Evolutionary conservation across 2,888 invertebrate species (phyloP), one percentile per base, ranked within the genome.

Genomic region (Antheraea assamensis): DNA sequence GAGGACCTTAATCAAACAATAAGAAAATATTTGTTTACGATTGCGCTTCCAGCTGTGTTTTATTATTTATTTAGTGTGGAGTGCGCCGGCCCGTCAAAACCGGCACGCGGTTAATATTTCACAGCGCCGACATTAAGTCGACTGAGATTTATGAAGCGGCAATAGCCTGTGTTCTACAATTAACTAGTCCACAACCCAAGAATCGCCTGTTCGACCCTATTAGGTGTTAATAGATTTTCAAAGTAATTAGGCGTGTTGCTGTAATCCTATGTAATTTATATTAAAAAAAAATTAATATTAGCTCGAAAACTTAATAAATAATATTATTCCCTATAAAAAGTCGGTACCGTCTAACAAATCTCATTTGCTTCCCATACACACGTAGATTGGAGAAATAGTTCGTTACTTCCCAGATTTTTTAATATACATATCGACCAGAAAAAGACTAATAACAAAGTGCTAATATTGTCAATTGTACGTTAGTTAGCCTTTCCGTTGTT

Each of bases 91-190:
- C 88, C 92, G 92, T 93, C 94, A 92, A 90, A 91, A 90, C 87
- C 87, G 88, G 90, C 88, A 86, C 86, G 92, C 87, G 90, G 92
- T 92, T 93, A 93, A 93, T 93, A 93, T 93, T 93, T 93, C 92
- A 93, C 90, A 82, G 83, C 80, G 90, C 88, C 87, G 92, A 91
- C 92, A 90, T 87, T 92, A 92, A 92, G 92, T 91, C 90, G 92
- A 92, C 92, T 85, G 82, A 88, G 92, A 92, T 92, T 92, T 92
- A 92, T 92, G 90, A 83, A 79, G 83, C 87, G 82, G 85, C 85
- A 84, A 89, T 88, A 83, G 88, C 88, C 90, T 88, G 85, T 90
- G 92, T 91, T 91, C 88, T 89, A 92, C 92, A 93, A 92, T 93
- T 92, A 92, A 90, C 92, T 89, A 85, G 86, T 85, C 78, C 81